Percentiles rank a stretch among this genome's conserved stretches.
phyloP scores from a whole-genome alignment of 2,888 invertebrate genomes.

The Stenodema calcarata region DNA sequence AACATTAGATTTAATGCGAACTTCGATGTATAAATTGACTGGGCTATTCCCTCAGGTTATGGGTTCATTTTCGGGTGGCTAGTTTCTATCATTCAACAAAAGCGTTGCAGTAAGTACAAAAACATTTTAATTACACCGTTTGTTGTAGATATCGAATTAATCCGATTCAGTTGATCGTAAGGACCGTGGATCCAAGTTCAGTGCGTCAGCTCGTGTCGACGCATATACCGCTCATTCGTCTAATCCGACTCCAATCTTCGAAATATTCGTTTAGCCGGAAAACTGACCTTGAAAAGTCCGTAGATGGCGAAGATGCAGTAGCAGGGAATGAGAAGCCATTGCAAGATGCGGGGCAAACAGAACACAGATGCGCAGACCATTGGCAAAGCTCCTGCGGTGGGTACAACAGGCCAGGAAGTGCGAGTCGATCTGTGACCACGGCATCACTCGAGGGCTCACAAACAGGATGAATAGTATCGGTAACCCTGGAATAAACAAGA shows the following conservation, averaged over 20 bases:
- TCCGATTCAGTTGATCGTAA: no score
- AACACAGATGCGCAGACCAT: slow-evolving; percentile 84
- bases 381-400: slow-evolving; percentile 77
- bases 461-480: slow-evolving; percentile 82
- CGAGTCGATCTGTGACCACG: slow-evolving; percentile 67
- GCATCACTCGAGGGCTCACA: slow-evolving; percentile 79
- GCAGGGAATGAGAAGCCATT: slow-evolving; percentile 73
- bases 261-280: background rate
- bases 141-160: no score
- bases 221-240: no score
- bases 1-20: no score
- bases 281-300: slow-evolving; percentile 78
- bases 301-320: slow-evolving; percentile 80
- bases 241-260: background rate
- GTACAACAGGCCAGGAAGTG: slow-evolving; percentile 68
- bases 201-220: no score
- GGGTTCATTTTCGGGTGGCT: no score
- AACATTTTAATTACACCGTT: no score
- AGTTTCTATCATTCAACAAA: no score
- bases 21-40: no score
- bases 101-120: no score
- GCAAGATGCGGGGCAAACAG: slow-evolving; percentile 75
- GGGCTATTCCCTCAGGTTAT: no score
- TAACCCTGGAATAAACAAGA: slow-evolving; percentile 68
- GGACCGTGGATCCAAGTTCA: no score